phyloP scores from a whole-genome alignment of 2,797 vertebrate species.

The Platyrinchus mystaceus region DNA sequence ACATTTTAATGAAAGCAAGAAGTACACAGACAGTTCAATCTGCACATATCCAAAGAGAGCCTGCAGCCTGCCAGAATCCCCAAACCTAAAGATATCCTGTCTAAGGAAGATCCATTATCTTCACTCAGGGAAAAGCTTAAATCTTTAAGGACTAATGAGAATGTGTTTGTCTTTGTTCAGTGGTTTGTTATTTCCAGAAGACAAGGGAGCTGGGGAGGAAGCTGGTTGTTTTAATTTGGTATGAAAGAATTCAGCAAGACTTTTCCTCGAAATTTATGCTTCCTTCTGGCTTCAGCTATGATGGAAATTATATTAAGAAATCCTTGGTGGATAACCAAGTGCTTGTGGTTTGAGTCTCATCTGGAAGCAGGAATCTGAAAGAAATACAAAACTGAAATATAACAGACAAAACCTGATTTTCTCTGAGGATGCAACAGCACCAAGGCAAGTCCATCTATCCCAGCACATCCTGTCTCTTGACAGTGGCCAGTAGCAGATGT shows the following conservation, averaged over 20 bases:
- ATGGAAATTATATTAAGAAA: conserved; percentile 46
- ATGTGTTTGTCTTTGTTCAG: not conserved
- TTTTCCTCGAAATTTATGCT: not conserved
- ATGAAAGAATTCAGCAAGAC: conserved; percentile 40
- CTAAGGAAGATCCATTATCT: conserved; percentile 11
- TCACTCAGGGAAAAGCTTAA: not conserved
- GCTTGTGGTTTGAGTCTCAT: not conserved
- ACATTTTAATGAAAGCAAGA: not conserved
- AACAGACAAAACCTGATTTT: not conserved
- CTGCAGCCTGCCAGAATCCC: not conserved
- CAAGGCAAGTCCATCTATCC: not conserved
- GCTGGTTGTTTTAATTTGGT: conserved; percentile 22
- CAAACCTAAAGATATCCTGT: not conserved
- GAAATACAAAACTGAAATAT: not conserved
- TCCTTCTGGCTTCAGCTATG: conserved; percentile 1
- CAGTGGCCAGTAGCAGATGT: not conserved
- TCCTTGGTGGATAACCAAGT: conserved; percentile 35
- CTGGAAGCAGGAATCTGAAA: conserved; percentile 13
- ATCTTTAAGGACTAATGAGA: not conserved
- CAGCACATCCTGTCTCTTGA: conserved; percentile 1
- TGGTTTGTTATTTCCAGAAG: conserved; percentile 40
- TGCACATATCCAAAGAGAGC: not conserved
- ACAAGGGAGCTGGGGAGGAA: conserved; percentile 24
- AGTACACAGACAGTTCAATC: not conserved
- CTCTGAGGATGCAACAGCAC: not conserved